phyloP scores from a whole-genome alignment of 2,888 invertebrate genomes.

The Megaustenia siamemsis region DNA sequence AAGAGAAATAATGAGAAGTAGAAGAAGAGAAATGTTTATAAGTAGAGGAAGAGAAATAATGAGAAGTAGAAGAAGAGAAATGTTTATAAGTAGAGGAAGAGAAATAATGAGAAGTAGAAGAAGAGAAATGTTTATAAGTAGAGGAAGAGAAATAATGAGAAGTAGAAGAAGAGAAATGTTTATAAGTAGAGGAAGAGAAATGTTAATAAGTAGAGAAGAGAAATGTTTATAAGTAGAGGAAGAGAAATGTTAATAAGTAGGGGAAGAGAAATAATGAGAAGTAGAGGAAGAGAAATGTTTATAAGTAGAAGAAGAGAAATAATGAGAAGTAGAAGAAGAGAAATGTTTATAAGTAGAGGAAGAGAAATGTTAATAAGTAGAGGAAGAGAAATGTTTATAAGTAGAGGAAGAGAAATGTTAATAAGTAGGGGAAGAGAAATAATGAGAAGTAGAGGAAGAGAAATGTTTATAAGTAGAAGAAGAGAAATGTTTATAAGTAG shows the following conservation, averaged over 20 bases:
- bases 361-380: neutral
- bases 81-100: neutral
- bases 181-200: slow-evolving; percentile 11
- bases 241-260: slow-evolving; percentile 3
- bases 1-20: slow-evolving; percentile 6
- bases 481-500: slow-evolving; percentile 27
- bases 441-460: too few species aligned
- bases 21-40: neutral
- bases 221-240: slow-evolving; percentile 5
- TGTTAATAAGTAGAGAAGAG: neutral
- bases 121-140: neutral
- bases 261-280: neutral
- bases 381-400: slow-evolving; percentile 16
- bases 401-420: slow-evolving; percentile 28
- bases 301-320: too few species aligned
- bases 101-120: too few species aligned
- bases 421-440: too few species aligned
- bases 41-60: slow-evolving; percentile 15
- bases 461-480: too few species aligned
- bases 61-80: too few species aligned
- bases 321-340: too few species aligned
- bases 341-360: neutral
- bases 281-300: too few species aligned
- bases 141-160: slow-evolving; percentile 33
- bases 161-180: too few species aligned